Evolutionary conservation across 2,888 invertebrate species (phyloP).

Genomic region (Dynastes grantii): DNA sequence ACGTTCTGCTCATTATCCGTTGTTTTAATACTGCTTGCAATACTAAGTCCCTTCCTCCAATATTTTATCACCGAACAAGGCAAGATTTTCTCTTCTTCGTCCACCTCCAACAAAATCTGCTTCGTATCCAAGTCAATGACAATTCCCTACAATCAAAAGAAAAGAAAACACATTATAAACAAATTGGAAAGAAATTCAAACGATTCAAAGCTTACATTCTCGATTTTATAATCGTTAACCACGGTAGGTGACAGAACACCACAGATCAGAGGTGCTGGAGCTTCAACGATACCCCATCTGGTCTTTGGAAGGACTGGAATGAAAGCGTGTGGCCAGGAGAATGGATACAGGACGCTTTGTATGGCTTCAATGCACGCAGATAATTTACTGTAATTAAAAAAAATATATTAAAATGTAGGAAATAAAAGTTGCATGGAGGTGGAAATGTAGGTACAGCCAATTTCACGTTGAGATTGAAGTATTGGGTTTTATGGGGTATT

Average conservation of each 20-base stretch:
- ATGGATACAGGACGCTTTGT: conserved; percentile 84
- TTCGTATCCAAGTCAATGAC: conserved; percentile 82
- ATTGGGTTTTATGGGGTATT: no score
- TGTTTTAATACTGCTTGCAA: conserved; percentile 68
- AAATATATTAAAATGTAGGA: not conserved
- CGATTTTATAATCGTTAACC: conserved; percentile 69
- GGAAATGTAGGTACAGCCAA: no score
- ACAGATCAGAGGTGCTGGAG: conserved; percentile 85
- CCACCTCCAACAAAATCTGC: conserved; percentile 78
- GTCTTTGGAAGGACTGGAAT: conserved; percentile 83
- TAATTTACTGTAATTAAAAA: conserved; percentile 74
- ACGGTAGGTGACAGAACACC: conserved; percentile 76
- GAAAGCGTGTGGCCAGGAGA: conserved; percentile 89
- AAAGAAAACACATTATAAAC: conserved; percentile 1
- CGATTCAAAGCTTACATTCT: conserved; percentile 71
- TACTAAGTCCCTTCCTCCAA: conserved; percentile 75
- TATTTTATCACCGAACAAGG: conserved; percentile 81
- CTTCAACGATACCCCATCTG: conserved; percentile 79
- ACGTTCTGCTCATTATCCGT: conserved; percentile 78
- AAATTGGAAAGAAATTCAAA: not conserved
- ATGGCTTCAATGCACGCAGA: conserved; percentile 85
- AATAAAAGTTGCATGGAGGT: not conserved
- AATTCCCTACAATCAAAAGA: conserved; percentile 75
- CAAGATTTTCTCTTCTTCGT: conserved; percentile 85
- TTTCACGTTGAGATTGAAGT: no score